phyloP scores from a whole-genome alignment of 2,888 invertebrate genomes.

The Euclidia mi region DNA sequence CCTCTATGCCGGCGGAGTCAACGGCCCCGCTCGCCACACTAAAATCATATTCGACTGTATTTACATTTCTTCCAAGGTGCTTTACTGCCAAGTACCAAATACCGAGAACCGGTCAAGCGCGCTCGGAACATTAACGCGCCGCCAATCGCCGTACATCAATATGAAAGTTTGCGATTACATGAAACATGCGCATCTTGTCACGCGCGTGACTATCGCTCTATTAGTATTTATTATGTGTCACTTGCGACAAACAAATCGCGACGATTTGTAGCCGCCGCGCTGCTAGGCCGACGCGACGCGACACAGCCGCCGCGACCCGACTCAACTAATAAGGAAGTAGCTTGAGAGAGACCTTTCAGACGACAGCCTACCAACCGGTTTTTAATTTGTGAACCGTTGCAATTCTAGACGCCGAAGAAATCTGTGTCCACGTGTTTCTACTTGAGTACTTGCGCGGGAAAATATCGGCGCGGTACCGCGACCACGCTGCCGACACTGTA shows the following conservation, averaged over 20 bases:
- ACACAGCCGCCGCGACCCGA: too few relatives aligned
- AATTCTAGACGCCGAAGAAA: constrained; percentile 16
- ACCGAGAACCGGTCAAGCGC: constrained; percentile 58
- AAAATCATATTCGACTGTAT: constrained; percentile 79
- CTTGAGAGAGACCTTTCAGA: constrained; percentile 12
- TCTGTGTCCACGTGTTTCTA: constrained; percentile 23
- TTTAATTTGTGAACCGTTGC: constrained; percentile 26
- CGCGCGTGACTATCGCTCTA: neutral
- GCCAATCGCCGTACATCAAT: constrained; percentile 31
- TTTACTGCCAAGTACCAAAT: constrained; percentile 63
- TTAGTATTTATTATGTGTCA: constrained; percentile 11
- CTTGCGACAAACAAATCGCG: constrained; percentile 2
- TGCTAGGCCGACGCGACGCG: neutral
- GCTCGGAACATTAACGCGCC: constrained; percentile 39
- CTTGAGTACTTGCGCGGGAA: constrained; percentile 3
- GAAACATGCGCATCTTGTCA: constrained; percentile 14
- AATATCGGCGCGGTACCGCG: too few relatives aligned
- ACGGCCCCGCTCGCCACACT: constrained; percentile 72
- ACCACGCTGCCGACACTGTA: neutral
- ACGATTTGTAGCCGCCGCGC: neutral
- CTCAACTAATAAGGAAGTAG: constrained; percentile 8
- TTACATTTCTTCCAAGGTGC: constrained; percentile 74
- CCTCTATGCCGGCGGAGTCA: constrained; percentile 64
- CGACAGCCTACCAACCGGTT: constrained; percentile 34
- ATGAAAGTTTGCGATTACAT: constrained; percentile 36